Evolutionary conservation across 2,888 invertebrate genomes (phyloP).

Genomic region (Tiliacea citrago): DNA sequence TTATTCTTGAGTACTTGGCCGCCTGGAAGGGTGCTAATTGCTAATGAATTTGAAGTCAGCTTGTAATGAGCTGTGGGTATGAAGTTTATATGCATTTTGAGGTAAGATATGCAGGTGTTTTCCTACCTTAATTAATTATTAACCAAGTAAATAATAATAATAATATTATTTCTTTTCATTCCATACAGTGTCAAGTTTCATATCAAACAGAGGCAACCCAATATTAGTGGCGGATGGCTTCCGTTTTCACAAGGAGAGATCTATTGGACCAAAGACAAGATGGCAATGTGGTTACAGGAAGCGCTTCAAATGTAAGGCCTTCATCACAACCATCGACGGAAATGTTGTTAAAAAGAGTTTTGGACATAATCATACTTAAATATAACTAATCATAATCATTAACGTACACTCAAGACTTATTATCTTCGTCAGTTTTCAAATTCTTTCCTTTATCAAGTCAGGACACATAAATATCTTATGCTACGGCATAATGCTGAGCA

Average conservation of each 20-base stretch:
- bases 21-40: background rate
- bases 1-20: background rate
- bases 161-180: background rate
- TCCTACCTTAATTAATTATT: background rate
- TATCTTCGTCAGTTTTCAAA: too few relatives aligned
- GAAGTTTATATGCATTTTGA: background rate
- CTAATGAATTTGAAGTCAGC: background rate
- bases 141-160: conserved; percentile 1
- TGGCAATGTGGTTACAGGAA: conserved; percentile 67
- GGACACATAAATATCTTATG: too few relatives aligned
- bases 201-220: conserved; percentile 38
- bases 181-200: conserved; percentile 39
- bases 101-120: background rate
- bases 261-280: conserved; percentile 53
- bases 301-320: conserved; percentile 66
- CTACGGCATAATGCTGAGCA: too few relatives aligned
- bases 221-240: conserved; percentile 65
- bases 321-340: conserved; percentile 64
- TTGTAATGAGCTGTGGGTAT: background rate
- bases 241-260: conserved; percentile 72
- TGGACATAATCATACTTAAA: conserved; percentile 58
- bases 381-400: background rate
- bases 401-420: background rate
- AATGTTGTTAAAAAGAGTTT: conserved; percentile 58
- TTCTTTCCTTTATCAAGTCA: too few relatives aligned